phyloP scores from a whole-genome alignment of 1,140 invertebrate genomes.

The Eulimnadia texana region DNA sequence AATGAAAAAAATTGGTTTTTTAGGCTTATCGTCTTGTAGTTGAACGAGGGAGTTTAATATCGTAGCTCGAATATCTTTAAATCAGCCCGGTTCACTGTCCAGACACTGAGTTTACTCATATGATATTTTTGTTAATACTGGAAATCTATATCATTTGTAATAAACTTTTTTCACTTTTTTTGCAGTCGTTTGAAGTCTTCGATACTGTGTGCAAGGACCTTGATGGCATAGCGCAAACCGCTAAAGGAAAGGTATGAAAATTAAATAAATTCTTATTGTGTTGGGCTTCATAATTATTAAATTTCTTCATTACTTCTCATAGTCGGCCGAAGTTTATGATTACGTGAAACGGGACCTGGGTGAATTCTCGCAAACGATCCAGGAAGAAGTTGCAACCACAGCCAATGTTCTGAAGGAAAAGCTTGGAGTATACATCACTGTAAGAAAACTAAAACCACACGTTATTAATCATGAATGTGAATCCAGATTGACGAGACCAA shows the following conservation, averaged over 20 bases:
- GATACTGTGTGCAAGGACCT: slow-evolving; percentile 61
- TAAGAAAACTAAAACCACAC: too few species aligned
- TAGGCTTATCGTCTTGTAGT: too few species aligned
- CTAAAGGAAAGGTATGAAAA: slow-evolving; percentile 45
- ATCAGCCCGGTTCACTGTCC: too few species aligned
- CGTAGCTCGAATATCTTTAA: neutral
- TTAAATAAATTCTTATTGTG: slow-evolving; percentile 34
- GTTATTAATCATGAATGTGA: slow-evolving; percentile 15
- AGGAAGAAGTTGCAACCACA: slow-evolving; percentile 46
- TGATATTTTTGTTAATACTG: too few species aligned
- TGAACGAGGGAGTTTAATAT: too few species aligned
- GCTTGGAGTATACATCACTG: slow-evolving; percentile 38
- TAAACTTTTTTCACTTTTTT: slow-evolving; percentile 19
- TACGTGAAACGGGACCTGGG: slow-evolving; percentile 59
- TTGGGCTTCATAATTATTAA: slow-evolving; percentile 34
- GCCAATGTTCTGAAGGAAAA: slow-evolving; percentile 48
- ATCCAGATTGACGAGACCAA: slow-evolving; percentile 49
- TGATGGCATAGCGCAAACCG: slow-evolving; percentile 50
- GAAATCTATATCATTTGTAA: neutral
- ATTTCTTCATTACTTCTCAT: slow-evolving; percentile 1
- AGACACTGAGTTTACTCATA: too few species aligned
- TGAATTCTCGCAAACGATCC: slow-evolving; percentile 52
- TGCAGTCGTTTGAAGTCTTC: slow-evolving; percentile 48
- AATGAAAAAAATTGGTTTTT: neutral
- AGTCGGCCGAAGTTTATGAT: slow-evolving; percentile 53